A percentile compares a stretch with the other conserved stretches of the same genome.
These are phyloP conservation scores for Ophraella communa DNA, from an alignment of 2,888 invertebrate genomes.

Conservation along the genomic window DNA sequence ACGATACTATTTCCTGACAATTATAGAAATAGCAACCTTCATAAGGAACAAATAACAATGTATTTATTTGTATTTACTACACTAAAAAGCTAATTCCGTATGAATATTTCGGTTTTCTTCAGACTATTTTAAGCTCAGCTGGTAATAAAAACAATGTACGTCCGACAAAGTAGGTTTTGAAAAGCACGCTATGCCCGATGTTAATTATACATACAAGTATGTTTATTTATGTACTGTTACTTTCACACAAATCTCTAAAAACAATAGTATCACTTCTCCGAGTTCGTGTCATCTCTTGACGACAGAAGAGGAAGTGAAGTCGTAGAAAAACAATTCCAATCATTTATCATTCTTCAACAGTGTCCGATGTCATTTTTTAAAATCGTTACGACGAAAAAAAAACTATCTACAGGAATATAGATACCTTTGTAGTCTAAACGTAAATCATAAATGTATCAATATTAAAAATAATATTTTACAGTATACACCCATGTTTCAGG, in stretches of 20 bases:
- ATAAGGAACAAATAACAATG: no score
- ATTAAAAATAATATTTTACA: no score
- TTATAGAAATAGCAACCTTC: no score
- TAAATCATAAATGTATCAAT: no score
- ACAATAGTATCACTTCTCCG: conserved; percentile 6
- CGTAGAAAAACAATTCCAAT: background rate
- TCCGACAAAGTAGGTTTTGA: background rate
- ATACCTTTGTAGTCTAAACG: no score
- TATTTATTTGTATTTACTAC: no score
- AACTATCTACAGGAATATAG: background rate
- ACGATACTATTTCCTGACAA: no score
- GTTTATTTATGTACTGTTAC: conserved; percentile 10
- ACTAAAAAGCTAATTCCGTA: no score
- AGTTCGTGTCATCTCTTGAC: conserved; percentile 1
- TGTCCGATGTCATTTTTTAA: background rate
- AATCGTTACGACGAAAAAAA: background rate
- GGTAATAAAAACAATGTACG: background rate
- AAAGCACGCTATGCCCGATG: background rate
- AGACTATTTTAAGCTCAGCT: background rate
- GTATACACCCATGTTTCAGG: no score
- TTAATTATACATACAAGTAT: conserved; percentile 16
- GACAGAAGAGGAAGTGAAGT: conserved; percentile 8
- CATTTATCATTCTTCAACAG: conserved; percentile 1
- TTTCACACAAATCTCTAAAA: conserved; percentile 8
- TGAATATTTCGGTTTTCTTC: no score